phyloP scores from a whole-genome alignment of 2,797 vertebrate species.

The Paramormyrops hopkinsi region DNA sequence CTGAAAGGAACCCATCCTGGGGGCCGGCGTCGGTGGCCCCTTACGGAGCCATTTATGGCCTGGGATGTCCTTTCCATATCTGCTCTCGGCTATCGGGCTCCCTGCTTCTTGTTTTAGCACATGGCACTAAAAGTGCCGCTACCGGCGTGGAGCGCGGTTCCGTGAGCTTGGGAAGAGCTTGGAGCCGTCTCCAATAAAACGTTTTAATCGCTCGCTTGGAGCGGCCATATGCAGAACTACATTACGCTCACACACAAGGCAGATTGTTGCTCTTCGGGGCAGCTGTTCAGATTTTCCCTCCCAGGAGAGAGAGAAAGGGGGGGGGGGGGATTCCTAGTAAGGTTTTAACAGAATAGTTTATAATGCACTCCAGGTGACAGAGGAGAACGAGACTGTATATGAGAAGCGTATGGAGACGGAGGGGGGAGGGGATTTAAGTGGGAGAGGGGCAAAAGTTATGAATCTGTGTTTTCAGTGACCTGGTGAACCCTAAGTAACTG shows the following conservation, averaged over 20 bases:
- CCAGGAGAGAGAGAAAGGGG: constrained; percentile 5
- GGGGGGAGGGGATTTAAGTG: neutral
- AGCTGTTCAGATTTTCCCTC: constrained; percentile 26
- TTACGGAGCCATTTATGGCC: neutral
- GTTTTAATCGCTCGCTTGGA: constrained; percentile 9
- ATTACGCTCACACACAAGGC: constrained; percentile 17
- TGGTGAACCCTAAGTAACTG: constrained; percentile 52
- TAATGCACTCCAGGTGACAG: constrained; percentile 56
- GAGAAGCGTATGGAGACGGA: constrained; percentile 42
- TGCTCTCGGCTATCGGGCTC: neutral
- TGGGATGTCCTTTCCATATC: neutral
- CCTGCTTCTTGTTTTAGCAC: neutral
- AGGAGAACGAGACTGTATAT: constrained; percentile 35
- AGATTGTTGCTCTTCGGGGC: constrained; percentile 26
- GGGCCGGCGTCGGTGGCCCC: neutral
- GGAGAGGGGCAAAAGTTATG: constrained; percentile 30
- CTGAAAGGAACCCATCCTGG: neutral
- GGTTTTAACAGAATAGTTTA: constrained; percentile 43
- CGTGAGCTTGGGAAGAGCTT: neutral
- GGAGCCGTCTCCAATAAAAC: neutral
- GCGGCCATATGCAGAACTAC: neutral
- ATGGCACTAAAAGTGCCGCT: neutral
- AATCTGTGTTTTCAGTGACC: constrained; percentile 51
- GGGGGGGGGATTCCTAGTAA: constrained; percentile 29
- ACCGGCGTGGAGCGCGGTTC: neutral